Conservation (phyloP, 2,888 invertebrate genomes). For the Cataglyphis livida region DNA sequence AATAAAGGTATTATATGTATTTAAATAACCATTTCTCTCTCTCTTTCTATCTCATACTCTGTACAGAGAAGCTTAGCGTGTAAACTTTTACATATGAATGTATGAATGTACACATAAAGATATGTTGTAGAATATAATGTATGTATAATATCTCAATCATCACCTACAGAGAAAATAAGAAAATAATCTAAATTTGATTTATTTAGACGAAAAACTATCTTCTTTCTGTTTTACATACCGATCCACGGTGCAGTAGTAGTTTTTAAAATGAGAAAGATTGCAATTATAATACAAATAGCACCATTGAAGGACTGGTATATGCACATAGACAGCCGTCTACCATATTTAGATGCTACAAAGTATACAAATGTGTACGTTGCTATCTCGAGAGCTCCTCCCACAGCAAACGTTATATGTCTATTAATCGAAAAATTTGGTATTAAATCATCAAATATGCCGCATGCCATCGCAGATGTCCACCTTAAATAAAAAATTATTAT, state of each 20-base stretch:
- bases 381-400: slow-evolving; percentile 86
- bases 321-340: slow-evolving; percentile 85
- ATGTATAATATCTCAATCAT: background rate
- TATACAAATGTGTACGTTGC: slow-evolving; percentile 84
- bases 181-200: background rate
- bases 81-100: background rate
- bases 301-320: slow-evolving; percentile 84
- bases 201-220: background rate
- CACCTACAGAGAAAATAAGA: background rate
- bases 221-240: slow-evolving; percentile 68
- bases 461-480: slow-evolving; percentile 86
- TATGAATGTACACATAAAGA: background rate
- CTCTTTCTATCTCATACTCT: background rate
- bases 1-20: slow-evolving; percentile 39
- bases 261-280: slow-evolving; percentile 78
- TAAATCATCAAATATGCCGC: slow-evolving; percentile 85
- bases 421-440: slow-evolving; percentile 85
- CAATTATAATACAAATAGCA: slow-evolving; percentile 83
- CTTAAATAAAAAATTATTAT: slow-evolving; percentile 75
- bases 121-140: background rate
- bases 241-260: slow-evolving; percentile 62
- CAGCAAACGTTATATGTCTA: slow-evolving; percentile 86
- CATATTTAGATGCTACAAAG: slow-evolving; percentile 83
- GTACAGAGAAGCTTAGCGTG: background rate
- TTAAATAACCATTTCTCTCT: no score